phyloP scores from a whole-genome alignment of 1,140 invertebrate genomes.

The Drosophila mauritiana region DNA sequence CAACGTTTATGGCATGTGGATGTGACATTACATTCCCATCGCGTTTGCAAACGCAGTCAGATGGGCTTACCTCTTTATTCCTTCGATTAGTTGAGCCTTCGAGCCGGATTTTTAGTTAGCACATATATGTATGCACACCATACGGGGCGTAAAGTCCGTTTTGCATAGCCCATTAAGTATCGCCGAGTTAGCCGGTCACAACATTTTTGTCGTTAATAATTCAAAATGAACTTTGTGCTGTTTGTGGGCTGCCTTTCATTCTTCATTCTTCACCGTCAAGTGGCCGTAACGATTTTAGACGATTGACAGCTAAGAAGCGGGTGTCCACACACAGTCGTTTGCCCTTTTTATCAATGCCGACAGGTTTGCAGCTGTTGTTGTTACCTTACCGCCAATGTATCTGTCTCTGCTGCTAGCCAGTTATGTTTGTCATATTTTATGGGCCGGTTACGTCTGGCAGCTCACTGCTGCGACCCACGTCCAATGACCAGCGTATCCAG shows the following conservation, averaged over 20 bases:
- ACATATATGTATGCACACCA: not conserved
- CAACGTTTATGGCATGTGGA: conserved; percentile 40
- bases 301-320: conserved; percentile 75
- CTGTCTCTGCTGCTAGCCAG: conserved; percentile 53
- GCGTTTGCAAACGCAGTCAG: conserved; percentile 1
- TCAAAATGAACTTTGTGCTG: conserved; percentile 62
- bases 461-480: conserved; percentile 24
- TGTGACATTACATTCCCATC: conserved; percentile 33
- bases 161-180: conserved; percentile 10
- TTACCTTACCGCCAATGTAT: conserved; percentile 18
- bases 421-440: conserved; percentile 80
- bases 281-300: conserved; percentile 71
- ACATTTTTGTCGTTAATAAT: conserved; percentile 74
- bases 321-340: conserved; percentile 55
- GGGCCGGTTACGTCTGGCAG: conserved; percentile 63
- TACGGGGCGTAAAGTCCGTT: conserved; percentile 5
- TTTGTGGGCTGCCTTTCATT: conserved; percentile 47
- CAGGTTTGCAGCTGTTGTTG: conserved; percentile 32
- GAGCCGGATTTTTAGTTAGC: not conserved
- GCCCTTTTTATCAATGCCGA: conserved; percentile 47
- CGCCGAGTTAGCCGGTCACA: conserved; percentile 47
- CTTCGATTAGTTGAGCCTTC: not conserved
- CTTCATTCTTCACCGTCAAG: conserved; percentile 40
- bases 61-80: not conserved
- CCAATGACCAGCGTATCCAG: conserved; percentile 11